Evolutionary conservation across 2,888 invertebrate species (phyloP).

Genomic region (Orthosia gracilis): DNA sequence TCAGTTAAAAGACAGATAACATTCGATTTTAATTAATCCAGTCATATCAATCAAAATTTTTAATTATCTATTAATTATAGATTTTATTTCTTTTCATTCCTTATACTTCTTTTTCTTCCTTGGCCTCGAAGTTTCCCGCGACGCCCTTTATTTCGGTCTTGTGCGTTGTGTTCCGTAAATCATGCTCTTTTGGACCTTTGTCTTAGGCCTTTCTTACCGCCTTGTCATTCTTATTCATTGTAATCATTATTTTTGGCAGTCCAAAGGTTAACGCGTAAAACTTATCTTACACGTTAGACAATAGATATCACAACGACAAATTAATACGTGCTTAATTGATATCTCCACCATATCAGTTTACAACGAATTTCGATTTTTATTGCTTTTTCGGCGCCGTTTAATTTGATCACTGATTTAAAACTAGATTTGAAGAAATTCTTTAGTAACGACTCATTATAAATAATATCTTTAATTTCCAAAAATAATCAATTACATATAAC

Average conservation of each 20-base stretch:
- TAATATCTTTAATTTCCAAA: not conserved
- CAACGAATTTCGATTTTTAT: conserved; percentile 33
- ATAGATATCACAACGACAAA: conserved; percentile 5
- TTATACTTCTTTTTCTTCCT: too few species aligned
- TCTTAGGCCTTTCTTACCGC: too few species aligned
- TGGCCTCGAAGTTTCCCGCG: too few species aligned
- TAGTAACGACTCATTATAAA: not conserved
- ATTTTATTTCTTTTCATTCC: not conserved
- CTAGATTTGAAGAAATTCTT: conserved; percentile 30
- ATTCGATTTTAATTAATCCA: not conserved
- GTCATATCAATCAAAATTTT: not conserved
- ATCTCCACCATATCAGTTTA: conserved; percentile 30
- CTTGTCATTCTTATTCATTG: conserved; percentile 3
- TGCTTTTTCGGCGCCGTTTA: conserved; percentile 50
- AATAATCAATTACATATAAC: not conserved
- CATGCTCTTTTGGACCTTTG: too few species aligned
- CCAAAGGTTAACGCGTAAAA: conserved; percentile 13
- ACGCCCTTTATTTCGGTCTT: too few species aligned
- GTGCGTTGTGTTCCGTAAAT: too few species aligned
- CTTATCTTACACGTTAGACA: conserved; percentile 1
- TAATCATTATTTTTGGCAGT: conserved; percentile 15
- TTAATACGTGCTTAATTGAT: not conserved
- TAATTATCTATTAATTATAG: not conserved
- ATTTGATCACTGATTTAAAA: conserved; percentile 12
- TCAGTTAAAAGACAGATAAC: not conserved